A percentile compares a stretch with the other conserved stretches of the same genome.
Evolutionary conservation across 2,888 invertebrate species (phyloP).

Genomic region (Parnassius apollo): DNA sequence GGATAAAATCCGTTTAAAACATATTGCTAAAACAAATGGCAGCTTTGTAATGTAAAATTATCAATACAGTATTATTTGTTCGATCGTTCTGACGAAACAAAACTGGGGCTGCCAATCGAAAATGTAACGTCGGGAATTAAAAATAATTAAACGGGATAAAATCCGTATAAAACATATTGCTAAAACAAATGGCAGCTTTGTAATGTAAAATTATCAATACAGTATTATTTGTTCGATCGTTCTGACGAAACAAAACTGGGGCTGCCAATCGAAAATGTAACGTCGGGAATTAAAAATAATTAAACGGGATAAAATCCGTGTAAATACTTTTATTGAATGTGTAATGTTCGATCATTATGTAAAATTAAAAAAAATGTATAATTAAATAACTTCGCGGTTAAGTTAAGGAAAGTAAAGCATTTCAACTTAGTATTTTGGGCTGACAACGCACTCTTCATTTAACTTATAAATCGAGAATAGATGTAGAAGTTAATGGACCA

Average conservation of each 20-base stretch:
- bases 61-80: constrained; percentile 16
- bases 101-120: constrained; percentile 7
- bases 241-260: constrained; percentile 6
- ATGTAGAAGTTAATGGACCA: too few species aligned
- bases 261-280: constrained; percentile 1
- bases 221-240: constrained; percentile 17
- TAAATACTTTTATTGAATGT: too few species aligned
- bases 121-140: not conserved
- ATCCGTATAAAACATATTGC: not conserved
- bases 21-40: constrained; percentile 14
- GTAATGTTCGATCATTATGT: too few species aligned
- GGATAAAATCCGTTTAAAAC: not conserved
- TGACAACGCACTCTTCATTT: too few species aligned
- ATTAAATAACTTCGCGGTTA: too few species aligned
- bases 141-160: too few species aligned
- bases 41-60: constrained; percentile 24
- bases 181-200: constrained; percentile 19
- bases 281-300: too few species aligned
- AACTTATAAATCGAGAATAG: too few species aligned
- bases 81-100: constrained; percentile 7
- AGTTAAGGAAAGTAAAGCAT: too few species aligned
- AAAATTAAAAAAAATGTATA: too few species aligned
- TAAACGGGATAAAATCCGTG: too few species aligned
- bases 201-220: constrained; percentile 22
- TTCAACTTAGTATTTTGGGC: too few species aligned